Conservation (phyloP, 2,888 invertebrate species). For the Mesoligia furuncula region DNA sequence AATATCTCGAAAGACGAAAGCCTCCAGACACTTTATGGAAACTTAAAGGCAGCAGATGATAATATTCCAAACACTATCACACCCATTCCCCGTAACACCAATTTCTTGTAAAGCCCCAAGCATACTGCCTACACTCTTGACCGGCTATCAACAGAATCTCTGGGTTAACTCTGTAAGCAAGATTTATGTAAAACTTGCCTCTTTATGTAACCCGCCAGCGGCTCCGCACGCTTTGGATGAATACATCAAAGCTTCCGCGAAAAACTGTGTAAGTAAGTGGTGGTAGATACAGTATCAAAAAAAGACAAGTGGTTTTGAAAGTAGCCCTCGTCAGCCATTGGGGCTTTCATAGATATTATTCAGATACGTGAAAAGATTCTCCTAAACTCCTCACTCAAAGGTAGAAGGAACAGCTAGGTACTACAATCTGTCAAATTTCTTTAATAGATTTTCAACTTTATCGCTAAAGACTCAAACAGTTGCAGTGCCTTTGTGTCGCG, state of each 20-base stretch:
- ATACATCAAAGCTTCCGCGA: slow-evolving; percentile 39
- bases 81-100: slow-evolving; percentile 15
- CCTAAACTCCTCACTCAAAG: background rate
- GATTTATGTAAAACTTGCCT: slow-evolving; percentile 54
- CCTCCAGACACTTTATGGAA: background rate
- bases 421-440: too few relatives aligned
- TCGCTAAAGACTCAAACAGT: too few relatives aligned
- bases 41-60: background rate
- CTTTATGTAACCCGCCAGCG: slow-evolving; percentile 35
- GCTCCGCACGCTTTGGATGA: slow-evolving; percentile 55
- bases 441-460: too few relatives aligned
- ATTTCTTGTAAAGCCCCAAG: slow-evolving; percentile 35
- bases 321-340: background rate
- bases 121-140: slow-evolving; percentile 34
- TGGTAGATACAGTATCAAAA: background rate
- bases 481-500: too few relatives aligned
- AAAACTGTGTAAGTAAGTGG: slow-evolving; percentile 31
- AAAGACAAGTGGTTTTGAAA: background rate
- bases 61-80: slow-evolving; percentile 9
- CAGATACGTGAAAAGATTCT: too few relatives aligned
- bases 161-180: slow-evolving; percentile 28
- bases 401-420: background rate
- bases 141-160: slow-evolving; percentile 38
- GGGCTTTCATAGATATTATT: background rate
- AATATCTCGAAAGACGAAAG: too few relatives aligned